Conservation (phyloP, 2,113 vertebrate species). For the Pachypanchax playfairii region DNA sequence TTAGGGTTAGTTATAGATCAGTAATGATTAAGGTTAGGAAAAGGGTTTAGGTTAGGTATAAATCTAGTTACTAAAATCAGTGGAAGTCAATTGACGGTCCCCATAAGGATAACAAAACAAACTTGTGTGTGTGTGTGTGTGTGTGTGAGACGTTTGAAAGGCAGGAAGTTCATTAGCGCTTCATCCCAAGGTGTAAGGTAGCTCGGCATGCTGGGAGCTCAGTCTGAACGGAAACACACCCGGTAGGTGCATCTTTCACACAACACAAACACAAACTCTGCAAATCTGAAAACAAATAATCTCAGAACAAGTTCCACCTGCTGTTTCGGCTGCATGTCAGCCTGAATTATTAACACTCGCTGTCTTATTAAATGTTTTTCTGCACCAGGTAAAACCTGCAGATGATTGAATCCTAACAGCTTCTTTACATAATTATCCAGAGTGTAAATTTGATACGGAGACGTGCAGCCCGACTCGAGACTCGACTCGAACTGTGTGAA, state of each 20-base stretch:
- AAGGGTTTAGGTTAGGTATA: no score
- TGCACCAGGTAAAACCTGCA: constrained; percentile 7
- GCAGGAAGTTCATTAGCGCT: constrained; percentile 61
- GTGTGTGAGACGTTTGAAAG: constrained; percentile 8
- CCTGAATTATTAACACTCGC: constrained; percentile 24
- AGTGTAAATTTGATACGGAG: constrained; percentile 13
- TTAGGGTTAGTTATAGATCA: no score
- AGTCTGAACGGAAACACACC: constrained; percentile 43
- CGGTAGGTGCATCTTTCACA: constrained; percentile 8
- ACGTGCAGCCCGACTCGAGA: no score
- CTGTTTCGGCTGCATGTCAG: constrained; percentile 5
- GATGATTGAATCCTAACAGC: constrained; percentile 13
- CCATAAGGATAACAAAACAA: no score
- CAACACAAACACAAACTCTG: constrained; percentile 10
- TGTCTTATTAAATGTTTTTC: constrained; percentile 12
- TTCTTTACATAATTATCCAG: constrained; percentile 31
- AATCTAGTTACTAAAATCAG: no score
- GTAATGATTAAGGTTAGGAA: no score
- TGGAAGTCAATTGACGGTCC: no score
- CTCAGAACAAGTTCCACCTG: constrained; percentile 7
- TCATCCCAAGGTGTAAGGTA: constrained; percentile 32
- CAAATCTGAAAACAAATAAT: constrained; percentile 38
- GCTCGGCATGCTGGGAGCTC: constrained; percentile 56
- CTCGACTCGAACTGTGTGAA: not conserved
- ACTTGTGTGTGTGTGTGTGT: no score